These are phyloP conservation scores for Drosophila novamexicana DNA, from an alignment of 1,140 invertebrate species.

Conservation along the genomic window DNA sequence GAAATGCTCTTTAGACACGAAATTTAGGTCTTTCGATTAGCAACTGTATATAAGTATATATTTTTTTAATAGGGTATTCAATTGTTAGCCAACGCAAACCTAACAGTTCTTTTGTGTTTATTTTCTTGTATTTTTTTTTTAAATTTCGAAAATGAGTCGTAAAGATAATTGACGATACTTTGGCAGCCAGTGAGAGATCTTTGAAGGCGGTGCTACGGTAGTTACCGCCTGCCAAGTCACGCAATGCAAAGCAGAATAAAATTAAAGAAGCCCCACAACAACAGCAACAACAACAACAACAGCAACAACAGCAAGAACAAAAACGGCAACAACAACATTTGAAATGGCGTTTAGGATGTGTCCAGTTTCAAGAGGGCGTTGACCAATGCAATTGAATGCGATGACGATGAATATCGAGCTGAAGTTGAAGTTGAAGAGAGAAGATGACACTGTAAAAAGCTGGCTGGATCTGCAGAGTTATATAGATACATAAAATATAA, in stretches of 20 bases:
- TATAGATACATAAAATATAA: not conserved
- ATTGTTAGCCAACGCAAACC: not conserved
- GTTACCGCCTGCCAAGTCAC: conserved; percentile 58
- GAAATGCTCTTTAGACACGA: no score
- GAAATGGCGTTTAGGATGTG: conserved; percentile 53
- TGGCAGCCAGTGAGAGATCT: conserved; percentile 61
- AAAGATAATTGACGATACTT: conserved; percentile 65
- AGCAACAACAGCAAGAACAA: conserved; percentile 11
- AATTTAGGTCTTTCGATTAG: no score
- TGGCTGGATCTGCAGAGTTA: conserved; percentile 9
- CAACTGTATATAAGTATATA: no score
- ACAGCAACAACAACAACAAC: conserved; percentile 6
- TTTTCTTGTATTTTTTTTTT: not conserved
- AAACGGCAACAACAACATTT: conserved; percentile 6
- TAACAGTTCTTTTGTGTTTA: not conserved
- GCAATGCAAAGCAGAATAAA: conserved; percentile 45
- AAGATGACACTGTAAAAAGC: conserved; percentile 40
- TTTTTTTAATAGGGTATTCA: conserved; percentile 10
- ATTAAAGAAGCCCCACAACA: conserved; percentile 51
- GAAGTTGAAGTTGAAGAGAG: conserved; percentile 24
- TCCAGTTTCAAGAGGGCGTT: conserved; percentile 56
- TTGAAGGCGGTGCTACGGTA: conserved; percentile 56
- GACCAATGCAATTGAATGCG: conserved; percentile 66
- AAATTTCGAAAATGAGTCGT: conserved; percentile 58
- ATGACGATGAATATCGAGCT: conserved; percentile 25